Evolutionary conservation across 1,140 invertebrate species (phyloP), one percentile per base, ranked within the genome.

Genomic region (Delia radicum): DNA sequence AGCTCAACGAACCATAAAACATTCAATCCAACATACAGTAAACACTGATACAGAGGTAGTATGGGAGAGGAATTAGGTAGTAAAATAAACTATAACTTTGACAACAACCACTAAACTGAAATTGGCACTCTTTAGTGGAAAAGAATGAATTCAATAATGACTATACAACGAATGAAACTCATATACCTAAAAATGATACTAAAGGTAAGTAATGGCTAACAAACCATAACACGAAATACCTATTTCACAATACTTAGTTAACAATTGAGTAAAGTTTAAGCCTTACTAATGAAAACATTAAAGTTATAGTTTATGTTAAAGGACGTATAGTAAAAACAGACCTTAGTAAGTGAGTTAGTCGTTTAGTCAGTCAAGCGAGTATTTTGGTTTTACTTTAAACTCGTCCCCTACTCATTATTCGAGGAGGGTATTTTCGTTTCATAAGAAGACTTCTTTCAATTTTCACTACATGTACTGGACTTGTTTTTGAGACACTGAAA

Each of bases 391-490:
- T 21, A 21, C n/a, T 55, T 55, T 18, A 55, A n/a, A 55, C 21
- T 55, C 2, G 48, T 55, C 21, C 48, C 18, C 18, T 55, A 55
- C 48, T 55, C 48, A 55, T 55, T 55, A 55, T 55, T 55, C 48
- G 21, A 18, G 48, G 48, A 55, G 48, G 48, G 48, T 55, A 55
- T 6, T 21, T 55, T 55, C 4, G 21, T 55, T 55, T 55, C 48
- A 18, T 55, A 55, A 55, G 48, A 21, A 55, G 48, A 55, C n/a
- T 55, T 55, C 18, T 55, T 69, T 69, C n/a, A 65, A 65, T 65
- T 65, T 65, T 28, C 62, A 65, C 26, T 15, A 26, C 62, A 24
- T 33, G 29, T 21, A 21, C n/a, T 69, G 65, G 31, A 69, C 18
- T 69, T 69, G 65, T 67, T 67, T 67, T 33, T 15, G 15, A 21